Evolutionary conservation across 2,797 vertebrate genomes (phyloP), one percentile per base, ranked within the genome.

Genomic region (Pantherophis vulpinus): DNA sequence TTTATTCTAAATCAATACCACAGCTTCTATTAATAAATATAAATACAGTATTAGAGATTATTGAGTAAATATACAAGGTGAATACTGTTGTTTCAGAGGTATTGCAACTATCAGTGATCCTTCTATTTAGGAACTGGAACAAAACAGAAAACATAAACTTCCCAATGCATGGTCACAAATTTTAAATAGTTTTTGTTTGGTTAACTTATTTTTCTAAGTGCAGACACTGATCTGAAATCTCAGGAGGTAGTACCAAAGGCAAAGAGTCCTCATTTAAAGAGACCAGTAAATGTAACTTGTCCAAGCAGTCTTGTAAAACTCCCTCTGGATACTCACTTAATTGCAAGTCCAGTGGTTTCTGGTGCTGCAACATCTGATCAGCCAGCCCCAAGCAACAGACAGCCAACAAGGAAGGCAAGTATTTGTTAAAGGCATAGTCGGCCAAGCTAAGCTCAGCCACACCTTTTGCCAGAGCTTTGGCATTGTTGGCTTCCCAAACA

Each of bases 401-500:
- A 13, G 98, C 99, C 92, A 99, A 97, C 91, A 99, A 97, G 25
- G 99, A 99, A 0, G 99, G 98, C 0, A 97, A 87, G 93, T 99
- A 99, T 37, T 96, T 97, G 95, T 97, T 98, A 96, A 99, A 99
- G 29, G 98, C 95, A 5, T 99, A 99, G 96, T 99, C 99, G 0
- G 99, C 99, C 87, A 99, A 95, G 95, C 98, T 99, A 94, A 99
- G 97, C 97, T 99, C 98, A 0, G 98, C 98, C 60, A 99, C 94
- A 25, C 97, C 98, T 18, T 74, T 97, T 0, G 99, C 98, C 54
- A 99, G 94, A 37, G 92, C 94, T 90, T 97, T 95, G 11, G 98
- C 97, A n/a, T 96, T 97, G 29, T 95, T 91, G 3, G 94, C 97
- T 90, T 97, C 95, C 0, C 18, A 10, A 4, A 87, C 58, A 11